A percentile compares a stretch with the other conserved stretches of the same genome.
phyloP scores from a whole-genome alignment of 2,888 invertebrate genomes.

The Cheilosia soror region DNA sequence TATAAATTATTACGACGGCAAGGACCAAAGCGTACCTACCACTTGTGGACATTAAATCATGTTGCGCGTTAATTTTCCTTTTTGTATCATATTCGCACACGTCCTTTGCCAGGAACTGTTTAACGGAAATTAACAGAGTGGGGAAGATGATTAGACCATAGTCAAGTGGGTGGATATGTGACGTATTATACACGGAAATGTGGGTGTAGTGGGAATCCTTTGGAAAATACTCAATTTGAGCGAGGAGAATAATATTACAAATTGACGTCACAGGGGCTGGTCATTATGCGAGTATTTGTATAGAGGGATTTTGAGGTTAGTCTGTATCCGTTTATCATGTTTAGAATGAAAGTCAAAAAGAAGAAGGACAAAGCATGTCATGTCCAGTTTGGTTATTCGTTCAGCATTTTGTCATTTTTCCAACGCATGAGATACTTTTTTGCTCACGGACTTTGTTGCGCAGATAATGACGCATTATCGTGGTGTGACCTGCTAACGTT shows the following conservation, averaged over 20 bases:
- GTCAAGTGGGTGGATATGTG: not conserved
- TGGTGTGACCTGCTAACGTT: not conserved
- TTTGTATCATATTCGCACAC: conserved; percentile 42
- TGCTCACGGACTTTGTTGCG: not conserved
- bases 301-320: not conserved
- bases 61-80: conserved; percentile 27
- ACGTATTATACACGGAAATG: not conserved
- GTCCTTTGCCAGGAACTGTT: conserved; percentile 1
- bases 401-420: not conserved
- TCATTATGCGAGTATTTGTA: conserved; percentile 1
- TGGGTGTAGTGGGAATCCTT: conserved; percentile 34
- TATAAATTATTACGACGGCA: conserved; percentile 7
- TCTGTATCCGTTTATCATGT: not conserved
- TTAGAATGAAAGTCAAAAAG: conserved; percentile 3
- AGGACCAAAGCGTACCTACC: not conserved
- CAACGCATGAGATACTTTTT: not conserved
- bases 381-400: conserved; percentile 8
- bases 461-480: not conserved
- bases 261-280: conserved; percentile 35
- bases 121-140: conserved; percentile 20
- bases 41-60: conserved; percentile 28
- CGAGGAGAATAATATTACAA: not conserved
- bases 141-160: no score
- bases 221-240: not conserved
- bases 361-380: conserved; percentile 1